Evolutionary conservation across 2,113 vertebrate species (phyloP).

Genomic region (Mobula hypostoma): DNA sequence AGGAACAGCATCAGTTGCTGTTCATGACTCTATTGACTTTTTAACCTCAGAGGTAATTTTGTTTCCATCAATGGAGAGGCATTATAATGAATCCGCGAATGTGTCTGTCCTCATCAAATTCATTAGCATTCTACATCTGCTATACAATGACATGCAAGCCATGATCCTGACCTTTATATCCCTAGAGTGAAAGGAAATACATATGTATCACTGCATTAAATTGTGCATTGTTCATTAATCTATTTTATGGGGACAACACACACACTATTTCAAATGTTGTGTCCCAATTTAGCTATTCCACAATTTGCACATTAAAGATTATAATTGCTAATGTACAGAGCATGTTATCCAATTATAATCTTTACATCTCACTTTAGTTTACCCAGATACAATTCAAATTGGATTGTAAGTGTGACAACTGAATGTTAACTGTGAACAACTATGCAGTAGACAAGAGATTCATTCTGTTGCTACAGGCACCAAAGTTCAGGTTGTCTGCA

Average conservation of each 20-base stretch:
- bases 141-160: too few species aligned
- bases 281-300: not conserved
- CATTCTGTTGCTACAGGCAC: not conserved
- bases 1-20: too few species aligned
- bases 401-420: not conserved
- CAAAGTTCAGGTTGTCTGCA: not conserved
- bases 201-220: not conserved
- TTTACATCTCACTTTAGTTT: not conserved
- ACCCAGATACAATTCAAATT: not conserved
- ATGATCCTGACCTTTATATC: too few species aligned
- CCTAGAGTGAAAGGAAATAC: not conserved
- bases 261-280: not conserved
- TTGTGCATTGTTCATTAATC: not conserved
- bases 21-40: too few species aligned
- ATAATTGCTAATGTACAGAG: not conserved
- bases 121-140: too few species aligned
- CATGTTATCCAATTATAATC: not conserved
- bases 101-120: too few species aligned
- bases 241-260: not conserved
- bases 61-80: too few species aligned
- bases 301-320: not conserved
- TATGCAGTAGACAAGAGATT: not conserved
- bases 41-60: too few species aligned
- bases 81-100: too few species aligned
- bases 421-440: not conserved